Conservation (phyloP, 1,140 invertebrate genomes). For the Saccostrea glomerata region DNA sequence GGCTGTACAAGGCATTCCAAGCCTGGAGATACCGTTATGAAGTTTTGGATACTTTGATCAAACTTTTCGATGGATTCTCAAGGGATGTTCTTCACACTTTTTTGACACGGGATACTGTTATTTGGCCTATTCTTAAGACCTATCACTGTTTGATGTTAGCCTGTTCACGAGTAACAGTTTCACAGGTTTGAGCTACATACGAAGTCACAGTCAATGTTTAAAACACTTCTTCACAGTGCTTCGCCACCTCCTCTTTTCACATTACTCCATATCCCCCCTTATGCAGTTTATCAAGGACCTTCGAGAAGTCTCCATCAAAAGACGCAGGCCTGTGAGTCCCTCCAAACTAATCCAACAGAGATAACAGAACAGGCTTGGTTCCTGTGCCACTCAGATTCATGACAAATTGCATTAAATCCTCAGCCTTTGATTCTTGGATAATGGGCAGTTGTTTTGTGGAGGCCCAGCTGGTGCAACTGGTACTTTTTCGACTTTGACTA, state of each 20-base stretch:
- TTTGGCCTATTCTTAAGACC: slow-evolving; percentile 50
- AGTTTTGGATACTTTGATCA: slow-evolving; percentile 20
- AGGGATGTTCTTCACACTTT: slow-evolving; percentile 41
- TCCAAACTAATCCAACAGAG: slow-evolving; percentile 31
- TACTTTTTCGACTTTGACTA: neutral
- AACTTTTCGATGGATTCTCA: slow-evolving; percentile 53
- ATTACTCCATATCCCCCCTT: slow-evolving; percentile 10
- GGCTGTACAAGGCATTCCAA: too few relatives aligned
- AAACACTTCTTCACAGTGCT: slow-evolving; percentile 49
- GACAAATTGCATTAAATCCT: slow-evolving; percentile 13
- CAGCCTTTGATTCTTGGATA: neutral
- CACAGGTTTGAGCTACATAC: slow-evolving; percentile 29
- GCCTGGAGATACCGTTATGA: too few relatives aligned
- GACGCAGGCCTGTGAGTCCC: slow-evolving; percentile 27
- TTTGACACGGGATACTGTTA: slow-evolving; percentile 56
- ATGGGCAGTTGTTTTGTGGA: neutral
- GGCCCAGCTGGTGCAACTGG: too few relatives aligned
- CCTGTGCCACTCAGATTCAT: neutral
- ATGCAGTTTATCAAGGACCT: slow-evolving; percentile 46
- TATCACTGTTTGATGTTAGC: slow-evolving; percentile 50
- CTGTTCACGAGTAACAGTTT: slow-evolving; percentile 54
- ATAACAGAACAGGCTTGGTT: slow-evolving; percentile 52
- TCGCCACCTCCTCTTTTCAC: neutral
- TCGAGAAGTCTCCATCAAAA: slow-evolving; percentile 12
- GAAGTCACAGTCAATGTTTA: slow-evolving; percentile 33